phyloP scores from a whole-genome alignment of 2,888 invertebrate species.

The Stomorhina lunata region DNA sequence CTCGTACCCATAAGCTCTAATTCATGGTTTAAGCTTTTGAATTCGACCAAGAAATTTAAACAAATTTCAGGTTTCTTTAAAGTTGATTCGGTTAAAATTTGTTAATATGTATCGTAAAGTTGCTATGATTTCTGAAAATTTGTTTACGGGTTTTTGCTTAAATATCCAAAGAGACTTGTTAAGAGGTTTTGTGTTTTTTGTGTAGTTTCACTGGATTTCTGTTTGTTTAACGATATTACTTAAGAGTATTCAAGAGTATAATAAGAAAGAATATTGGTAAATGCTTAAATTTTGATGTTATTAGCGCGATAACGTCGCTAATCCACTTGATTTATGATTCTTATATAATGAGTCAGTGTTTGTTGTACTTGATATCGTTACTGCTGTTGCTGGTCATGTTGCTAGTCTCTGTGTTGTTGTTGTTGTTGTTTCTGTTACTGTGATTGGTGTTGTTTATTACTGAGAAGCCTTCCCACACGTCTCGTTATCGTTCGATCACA shows the following conservation, averaged over 20 bases:
- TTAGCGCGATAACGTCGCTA: constrained; percentile 78
- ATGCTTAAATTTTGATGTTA: constrained; percentile 74
- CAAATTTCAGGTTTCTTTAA: too few relatives aligned
- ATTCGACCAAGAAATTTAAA: too few relatives aligned
- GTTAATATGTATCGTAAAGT: constrained; percentile 18
- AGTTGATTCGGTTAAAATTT: constrained; percentile 2
- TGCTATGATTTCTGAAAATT: constrained; percentile 39
- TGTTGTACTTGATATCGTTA: constrained; percentile 35
- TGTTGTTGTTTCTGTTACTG: constrained; percentile 20
- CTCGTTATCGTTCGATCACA: constrained; percentile 62
- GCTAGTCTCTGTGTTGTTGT: constrained; percentile 10
- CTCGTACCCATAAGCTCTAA: too few relatives aligned
- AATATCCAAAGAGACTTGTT: not conserved
- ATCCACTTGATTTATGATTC: constrained; percentile 76
- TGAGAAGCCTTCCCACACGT: constrained; percentile 62
- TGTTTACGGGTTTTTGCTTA: constrained; percentile 47
- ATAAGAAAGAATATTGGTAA: constrained; percentile 59
- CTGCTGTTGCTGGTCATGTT: not conserved
- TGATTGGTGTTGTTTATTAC: constrained; percentile 56
- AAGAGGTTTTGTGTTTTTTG: not conserved
- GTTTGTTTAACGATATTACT: too few relatives aligned
- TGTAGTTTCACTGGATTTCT: not conserved
- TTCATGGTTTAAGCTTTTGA: too few relatives aligned
- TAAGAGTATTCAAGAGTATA: constrained; percentile 31
- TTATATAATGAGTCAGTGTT: constrained; percentile 67